phyloP scores from a whole-genome alignment of 2,797 vertebrate species.

The Pangasius mekongensis region DNA sequence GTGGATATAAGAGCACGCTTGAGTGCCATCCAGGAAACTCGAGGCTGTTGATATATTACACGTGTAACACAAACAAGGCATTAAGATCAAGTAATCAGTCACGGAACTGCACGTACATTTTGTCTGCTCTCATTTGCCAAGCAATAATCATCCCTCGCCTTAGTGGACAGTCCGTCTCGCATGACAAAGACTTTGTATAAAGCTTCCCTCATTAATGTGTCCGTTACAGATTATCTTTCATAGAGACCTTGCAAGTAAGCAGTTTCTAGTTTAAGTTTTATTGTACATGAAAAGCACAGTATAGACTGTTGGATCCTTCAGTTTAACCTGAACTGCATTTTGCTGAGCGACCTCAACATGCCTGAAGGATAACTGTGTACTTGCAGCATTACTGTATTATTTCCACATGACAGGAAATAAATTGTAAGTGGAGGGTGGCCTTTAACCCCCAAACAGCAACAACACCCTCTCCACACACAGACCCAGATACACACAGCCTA shows the following conservation, averaged over 20 bases:
- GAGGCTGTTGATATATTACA: background rate
- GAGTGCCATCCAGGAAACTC: background rate
- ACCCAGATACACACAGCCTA: constrained; percentile 4
- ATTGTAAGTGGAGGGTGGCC: constrained; percentile 41
- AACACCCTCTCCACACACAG: background rate
- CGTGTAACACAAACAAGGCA: background rate
- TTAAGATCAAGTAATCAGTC: background rate
- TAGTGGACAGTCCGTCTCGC: background rate
- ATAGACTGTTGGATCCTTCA: constrained; percentile 17
- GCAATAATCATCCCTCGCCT: background rate
- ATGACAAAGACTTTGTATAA: background rate
- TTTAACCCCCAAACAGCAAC: constrained; percentile 12
- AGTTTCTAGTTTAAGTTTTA: background rate
- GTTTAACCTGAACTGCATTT: constrained; percentile 34
- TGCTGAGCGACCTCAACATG: constrained; percentile 31
- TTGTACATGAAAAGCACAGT: constrained; percentile 19
- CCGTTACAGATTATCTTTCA: background rate
- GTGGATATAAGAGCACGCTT: background rate
- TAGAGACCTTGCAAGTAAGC: no score
- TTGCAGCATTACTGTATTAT: constrained; percentile 54
- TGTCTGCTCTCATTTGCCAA: background rate
- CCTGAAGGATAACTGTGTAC: constrained; percentile 40
- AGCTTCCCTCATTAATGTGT: background rate
- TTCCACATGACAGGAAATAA: constrained; percentile 60
- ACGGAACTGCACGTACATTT: background rate